A percentile compares a stretch with the other conserved stretches of the same genome.
These are phyloP conservation scores for Dicranocentrus wangi DNA, from an alignment of 2,888 invertebrate species.

Conservation along the genomic window DNA sequence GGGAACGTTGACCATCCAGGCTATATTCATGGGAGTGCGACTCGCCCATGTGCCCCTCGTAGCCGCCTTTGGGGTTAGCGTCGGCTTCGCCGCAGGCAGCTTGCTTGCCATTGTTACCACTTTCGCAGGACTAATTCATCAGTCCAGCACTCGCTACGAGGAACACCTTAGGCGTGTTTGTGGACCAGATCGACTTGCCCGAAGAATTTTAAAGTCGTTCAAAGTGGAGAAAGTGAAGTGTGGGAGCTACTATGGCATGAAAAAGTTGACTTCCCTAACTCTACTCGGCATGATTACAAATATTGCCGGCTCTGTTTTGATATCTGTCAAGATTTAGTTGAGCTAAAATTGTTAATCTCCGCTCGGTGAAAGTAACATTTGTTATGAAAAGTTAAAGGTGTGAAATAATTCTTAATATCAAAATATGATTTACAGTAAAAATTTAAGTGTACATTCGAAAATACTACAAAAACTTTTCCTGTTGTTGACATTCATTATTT, in stretches of 20 bases:
- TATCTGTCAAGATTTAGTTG: background rate
- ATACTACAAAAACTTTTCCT: no score
- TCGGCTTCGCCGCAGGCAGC: background rate
- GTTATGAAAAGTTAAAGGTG: no score
- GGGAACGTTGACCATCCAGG: background rate
- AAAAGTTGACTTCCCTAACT: background rate
- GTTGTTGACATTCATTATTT: no score
- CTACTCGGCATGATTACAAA: constrained; percentile 15
- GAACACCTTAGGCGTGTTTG: background rate
- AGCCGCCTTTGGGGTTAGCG: background rate
- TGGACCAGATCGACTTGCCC: background rate
- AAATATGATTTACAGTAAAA: no score
- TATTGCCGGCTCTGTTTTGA: constrained; percentile 6
- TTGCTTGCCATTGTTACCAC: background rate
- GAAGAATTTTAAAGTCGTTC: background rate
- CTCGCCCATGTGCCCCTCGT: background rate
- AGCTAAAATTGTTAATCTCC: no score
- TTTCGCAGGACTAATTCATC: background rate
- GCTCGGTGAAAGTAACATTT: no score
- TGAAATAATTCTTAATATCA: no score
- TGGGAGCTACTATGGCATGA: background rate
- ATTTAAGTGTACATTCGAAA: no score
- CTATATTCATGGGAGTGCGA: background rate
- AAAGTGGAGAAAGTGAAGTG: background rate
- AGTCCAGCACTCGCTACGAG: background rate